Percentiles rank a stretch among this genome's conserved stretches.
These are phyloP conservation scores for Holocentrus rufus DNA, from an alignment of 2,797 vertebrate species.

Conservation along the genomic window DNA sequence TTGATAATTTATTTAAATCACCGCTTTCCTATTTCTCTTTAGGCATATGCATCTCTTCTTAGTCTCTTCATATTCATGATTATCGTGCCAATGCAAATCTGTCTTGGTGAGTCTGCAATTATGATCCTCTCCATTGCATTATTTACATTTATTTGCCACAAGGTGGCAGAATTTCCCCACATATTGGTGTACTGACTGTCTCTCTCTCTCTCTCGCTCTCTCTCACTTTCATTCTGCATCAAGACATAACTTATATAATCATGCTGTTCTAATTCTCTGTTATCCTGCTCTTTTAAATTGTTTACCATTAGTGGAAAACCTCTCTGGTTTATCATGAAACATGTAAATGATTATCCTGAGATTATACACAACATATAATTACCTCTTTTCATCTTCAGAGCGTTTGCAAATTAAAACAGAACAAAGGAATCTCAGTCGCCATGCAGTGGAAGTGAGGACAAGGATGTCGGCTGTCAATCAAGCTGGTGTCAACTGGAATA, in stretches of 20 bases:
- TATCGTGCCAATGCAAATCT: conserved; percentile 47
- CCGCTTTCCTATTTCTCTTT: conserved; percentile 32
- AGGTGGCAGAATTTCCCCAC: conserved; percentile 68
- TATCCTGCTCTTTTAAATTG: background rate
- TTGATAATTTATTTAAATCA: conserved; percentile 44
- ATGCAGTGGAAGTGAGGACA: conserved; percentile 12
- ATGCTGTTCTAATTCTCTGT: background rate
- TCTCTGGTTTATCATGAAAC: background rate
- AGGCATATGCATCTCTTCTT: conserved; percentile 62
- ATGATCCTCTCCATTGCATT: background rate
- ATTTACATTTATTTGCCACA: conserved; percentile 45
- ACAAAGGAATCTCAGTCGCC: background rate
- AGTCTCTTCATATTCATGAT: conserved; percentile 50
- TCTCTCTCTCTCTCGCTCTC: background rate
- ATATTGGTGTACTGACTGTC: background rate
- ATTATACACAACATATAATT: background rate
- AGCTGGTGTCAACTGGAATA: conserved; percentile 10
- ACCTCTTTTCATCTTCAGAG: conserved; percentile 3
- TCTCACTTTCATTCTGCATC: background rate
- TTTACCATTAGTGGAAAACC: background rate
- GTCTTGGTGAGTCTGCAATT: conserved; percentile 52
- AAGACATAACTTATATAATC: conserved; percentile 21
- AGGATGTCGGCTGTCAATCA: conserved; percentile 37
- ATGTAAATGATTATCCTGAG: background rate
- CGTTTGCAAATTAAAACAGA: conserved; percentile 47